Evolutionary conservation across 23 tunicate genomes (phyloP), one percentile per base, ranked within the genome.

Genomic region (Corella eumyota): DNA sequence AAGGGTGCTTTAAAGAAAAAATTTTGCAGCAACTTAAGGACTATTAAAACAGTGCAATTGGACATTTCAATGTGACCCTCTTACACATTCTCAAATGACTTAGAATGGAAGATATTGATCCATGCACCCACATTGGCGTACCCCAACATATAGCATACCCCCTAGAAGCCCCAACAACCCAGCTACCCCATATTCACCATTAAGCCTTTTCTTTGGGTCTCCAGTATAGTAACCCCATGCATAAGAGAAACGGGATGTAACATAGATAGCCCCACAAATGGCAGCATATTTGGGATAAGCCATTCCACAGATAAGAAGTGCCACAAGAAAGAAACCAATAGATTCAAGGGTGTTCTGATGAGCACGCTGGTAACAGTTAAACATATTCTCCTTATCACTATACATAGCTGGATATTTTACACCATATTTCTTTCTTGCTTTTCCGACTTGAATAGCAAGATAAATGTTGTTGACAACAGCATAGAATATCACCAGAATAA

Each of bases 201-300:
- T 83, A 68, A 76, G 19, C 37, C 98, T 57, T 44, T 92, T 92
- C 67, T 83, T 71, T 5, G 98, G 98, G 36, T 92, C 93, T 11
- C 98, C 98, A 55, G 98, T 92, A 77, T 92, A 92, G 65, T 92
- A 92, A 17, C 98, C 98, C 77, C 81, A 77, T 22, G 98, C 98
- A 65, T 92, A 92, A 36, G 78, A 75, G 54, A 92, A 92, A 19
- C 98, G 32, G 4, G 86, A 75, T 25, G 91, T 90, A 15, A 81
- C 79, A 34, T 45, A 90, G 9, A 90, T 30, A 23, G 79, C 85
- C 0, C 92, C 91, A 69, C 91, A 74, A 25, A 81, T 49, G 0
- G 98, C 81, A 65, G 80, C 74, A 73, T 26, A 81, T 60, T 46
- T 65, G 1, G 91, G 91, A 26, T 25, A 73, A 34, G 69, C 76